A percentile compares a stretch with the other conserved stretches of the same genome.
phyloP scores from a whole-genome alignment of 2,797 vertebrate species.

The Periophthalmus magnuspinnatus region DNA sequence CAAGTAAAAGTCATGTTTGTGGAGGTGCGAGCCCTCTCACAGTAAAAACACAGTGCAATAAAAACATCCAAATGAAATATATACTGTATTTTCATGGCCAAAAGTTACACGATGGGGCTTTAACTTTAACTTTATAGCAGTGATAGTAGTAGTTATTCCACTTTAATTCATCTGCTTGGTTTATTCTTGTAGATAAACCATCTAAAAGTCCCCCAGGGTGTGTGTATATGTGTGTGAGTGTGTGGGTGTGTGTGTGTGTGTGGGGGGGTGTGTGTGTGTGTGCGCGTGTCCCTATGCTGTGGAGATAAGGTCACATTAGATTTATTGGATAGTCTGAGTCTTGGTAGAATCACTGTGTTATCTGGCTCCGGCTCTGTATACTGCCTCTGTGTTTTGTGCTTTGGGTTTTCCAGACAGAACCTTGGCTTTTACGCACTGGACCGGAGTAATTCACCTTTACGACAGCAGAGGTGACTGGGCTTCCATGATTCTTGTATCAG shows the following conservation, averaged over 20 bases:
- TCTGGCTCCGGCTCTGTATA: not conserved
- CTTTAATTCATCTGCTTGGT: not conserved
- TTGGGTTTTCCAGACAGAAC: conserved; percentile 31
- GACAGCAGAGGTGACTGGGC: conserved; percentile 41
- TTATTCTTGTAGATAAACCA: conserved; percentile 17
- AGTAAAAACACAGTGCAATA: no score
- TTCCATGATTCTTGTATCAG: conserved; percentile 40
- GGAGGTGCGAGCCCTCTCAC: no score
- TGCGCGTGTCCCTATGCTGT: conserved; percentile 27
- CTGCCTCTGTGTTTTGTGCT: conserved; percentile 7
- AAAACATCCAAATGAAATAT: no score
- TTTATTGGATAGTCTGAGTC: conserved; percentile 39
- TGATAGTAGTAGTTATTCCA: not conserved
- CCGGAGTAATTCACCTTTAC: conserved; percentile 44
- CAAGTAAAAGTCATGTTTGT: no score
- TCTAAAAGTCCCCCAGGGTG: conserved; percentile 17
- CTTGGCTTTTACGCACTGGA: conserved; percentile 48
- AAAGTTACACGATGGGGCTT: no score
- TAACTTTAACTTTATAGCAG: not conserved
- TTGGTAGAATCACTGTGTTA: conserved; percentile 23
- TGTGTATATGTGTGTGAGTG: no score
- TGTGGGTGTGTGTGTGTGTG: no score
- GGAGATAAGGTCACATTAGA: conserved; percentile 54
- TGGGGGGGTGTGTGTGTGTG: conserved; percentile 31
- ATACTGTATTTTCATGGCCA: no score